Base-by-base conservation (phyloP, 2,797 vertebrate genomes). In the Pangasius macronema region DNA sequence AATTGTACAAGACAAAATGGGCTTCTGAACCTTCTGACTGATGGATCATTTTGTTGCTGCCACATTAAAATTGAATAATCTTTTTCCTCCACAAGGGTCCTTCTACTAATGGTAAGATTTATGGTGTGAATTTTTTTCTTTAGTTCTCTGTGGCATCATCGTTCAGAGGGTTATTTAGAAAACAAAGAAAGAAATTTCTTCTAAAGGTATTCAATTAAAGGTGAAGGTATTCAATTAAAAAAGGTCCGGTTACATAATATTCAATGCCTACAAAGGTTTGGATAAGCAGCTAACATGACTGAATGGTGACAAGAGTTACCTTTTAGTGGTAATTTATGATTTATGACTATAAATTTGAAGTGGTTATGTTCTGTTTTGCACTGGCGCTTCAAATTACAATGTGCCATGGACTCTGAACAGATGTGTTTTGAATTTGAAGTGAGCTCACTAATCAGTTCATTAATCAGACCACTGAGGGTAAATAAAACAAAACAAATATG, bases 351-450 rank as follows among this genome's bases (percentile, higher is more conserved):
- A 81, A 36, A 42, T 27, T 6, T 59, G 27, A 39, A 42, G 33
- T 59, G 53, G 75, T 18, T 27, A 81, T 59, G 16, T 24, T 59
- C 39, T 39, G 53, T 57, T 80, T 27, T 81, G n/a, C 30, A 59
- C 51, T 57, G 51, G 30, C 3, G 10, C 53, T 36, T 80, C 76
- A 22, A 57, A 80, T 80, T 59, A 80, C 30, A 20, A 39, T 57
- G 22, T 30, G 30, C 30, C 77, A 42, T 81, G 55, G 55, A 61
- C 75, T 77, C n/a, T 49, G 72, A 46, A 73, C 75, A 55, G 51
- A 77, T 27, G 53, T 39, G 42, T 75, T 49, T 49, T 75, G 75
- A 77, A 77, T 61, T 42, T 61, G 22, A 81, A 59, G 55, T 55
- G 5, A 76, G 42, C n/a, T n/a, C 24, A 49, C 42, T 73, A n/a